These are phyloP conservation scores for Eucidaris tribuloides DNA, from an alignment of 35 echinoderm and acorn worm species.

Conservation along the genomic window DNA sequence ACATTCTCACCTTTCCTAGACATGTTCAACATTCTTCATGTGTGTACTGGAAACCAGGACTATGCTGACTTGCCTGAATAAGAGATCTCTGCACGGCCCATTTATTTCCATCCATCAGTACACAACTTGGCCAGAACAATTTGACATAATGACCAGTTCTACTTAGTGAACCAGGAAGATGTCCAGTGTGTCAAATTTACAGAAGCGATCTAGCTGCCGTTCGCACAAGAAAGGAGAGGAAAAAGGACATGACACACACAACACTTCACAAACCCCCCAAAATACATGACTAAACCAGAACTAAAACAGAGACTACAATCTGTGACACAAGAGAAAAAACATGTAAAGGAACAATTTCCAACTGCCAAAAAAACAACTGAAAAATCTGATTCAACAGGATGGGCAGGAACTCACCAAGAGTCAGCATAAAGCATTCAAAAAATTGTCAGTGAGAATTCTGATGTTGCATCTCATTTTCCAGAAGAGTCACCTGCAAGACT, in stretches of 20 bases:
- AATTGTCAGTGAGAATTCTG: background rate
- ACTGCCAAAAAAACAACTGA: background rate
- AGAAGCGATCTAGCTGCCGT: background rate
- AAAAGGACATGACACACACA: background rate
- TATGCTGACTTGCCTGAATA: background rate
- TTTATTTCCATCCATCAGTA: background rate
- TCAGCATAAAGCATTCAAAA: background rate
- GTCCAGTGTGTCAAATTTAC: background rate
- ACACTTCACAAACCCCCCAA: background rate
- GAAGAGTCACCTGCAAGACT: constrained; percentile 8
- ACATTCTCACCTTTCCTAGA: background rate
- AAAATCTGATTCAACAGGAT: background rate
- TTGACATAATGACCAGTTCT: background rate
- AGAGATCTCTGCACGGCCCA: background rate
- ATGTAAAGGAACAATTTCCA: background rate
- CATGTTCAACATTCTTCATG: background rate
- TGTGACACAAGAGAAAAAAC: background rate
- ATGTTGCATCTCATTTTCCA: background rate
- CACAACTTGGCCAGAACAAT: background rate
- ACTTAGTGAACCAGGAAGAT: background rate
- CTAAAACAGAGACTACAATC: background rate
- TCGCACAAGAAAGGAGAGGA: background rate
- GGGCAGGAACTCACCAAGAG: background rate
- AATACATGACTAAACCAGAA: background rate
- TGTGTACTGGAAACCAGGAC: background rate